Evolutionary conservation across 2,888 invertebrate species (phyloP).

Genomic region (Hypercompe scribonia): DNA sequence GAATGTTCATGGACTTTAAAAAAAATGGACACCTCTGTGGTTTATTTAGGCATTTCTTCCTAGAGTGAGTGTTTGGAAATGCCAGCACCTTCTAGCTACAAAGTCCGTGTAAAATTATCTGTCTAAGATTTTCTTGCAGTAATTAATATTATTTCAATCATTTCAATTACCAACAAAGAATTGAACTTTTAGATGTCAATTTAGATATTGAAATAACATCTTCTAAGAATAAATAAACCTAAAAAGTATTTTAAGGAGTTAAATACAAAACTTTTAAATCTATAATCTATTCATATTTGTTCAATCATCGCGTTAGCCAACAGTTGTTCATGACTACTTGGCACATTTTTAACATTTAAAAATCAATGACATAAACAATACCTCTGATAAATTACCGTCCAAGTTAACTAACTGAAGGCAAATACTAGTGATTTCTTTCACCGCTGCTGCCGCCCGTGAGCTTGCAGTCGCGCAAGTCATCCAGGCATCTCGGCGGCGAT

Average conservation of each 20-base stretch:
- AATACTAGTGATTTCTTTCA: slow-evolving; percentile 69
- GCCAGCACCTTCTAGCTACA: too few relatives aligned
- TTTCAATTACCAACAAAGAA: too few relatives aligned
- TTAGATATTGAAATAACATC: too few relatives aligned
- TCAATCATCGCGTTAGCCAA: slow-evolving; percentile 46
- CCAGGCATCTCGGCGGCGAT: slow-evolving; percentile 78
- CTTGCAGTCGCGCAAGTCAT: slow-evolving; percentile 74
- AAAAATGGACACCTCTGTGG: too few relatives aligned
- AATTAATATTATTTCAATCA: too few relatives aligned
- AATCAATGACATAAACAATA: slow-evolving; percentile 69
- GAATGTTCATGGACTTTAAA: too few relatives aligned
- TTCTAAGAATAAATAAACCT: background rate
- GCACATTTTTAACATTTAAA: slow-evolving; percentile 54
- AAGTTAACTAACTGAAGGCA: slow-evolving; percentile 69
- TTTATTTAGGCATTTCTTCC: too few relatives aligned
- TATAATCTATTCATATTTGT: slow-evolving; percentile 20
- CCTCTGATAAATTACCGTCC: slow-evolving; percentile 72
- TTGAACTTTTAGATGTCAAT: too few relatives aligned
- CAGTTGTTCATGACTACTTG: slow-evolving; percentile 38
- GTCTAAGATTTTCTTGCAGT: too few relatives aligned
- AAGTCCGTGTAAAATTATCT: too few relatives aligned
- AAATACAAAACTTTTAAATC: background rate
- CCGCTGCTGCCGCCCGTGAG: slow-evolving; percentile 61
- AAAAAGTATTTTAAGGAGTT: background rate
- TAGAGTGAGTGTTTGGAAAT: too few relatives aligned